phyloP scores from a whole-genome alignment of 2,113 vertebrate species.

The Tursiops truncatus region DNA sequence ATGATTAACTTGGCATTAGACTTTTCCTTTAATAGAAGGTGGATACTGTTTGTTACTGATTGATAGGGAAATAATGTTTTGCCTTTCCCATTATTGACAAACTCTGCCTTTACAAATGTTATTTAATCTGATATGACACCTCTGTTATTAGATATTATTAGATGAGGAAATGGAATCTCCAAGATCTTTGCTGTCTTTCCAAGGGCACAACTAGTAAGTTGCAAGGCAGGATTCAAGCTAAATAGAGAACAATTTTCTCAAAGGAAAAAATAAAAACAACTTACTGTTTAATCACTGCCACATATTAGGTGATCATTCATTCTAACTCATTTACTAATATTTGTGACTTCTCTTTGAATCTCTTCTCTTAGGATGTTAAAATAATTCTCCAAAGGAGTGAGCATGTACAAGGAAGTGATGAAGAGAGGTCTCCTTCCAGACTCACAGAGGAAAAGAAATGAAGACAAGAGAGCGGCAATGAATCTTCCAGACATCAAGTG shows the following conservation, averaged over 20 bases:
- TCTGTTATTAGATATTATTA: background rate
- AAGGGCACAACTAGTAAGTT: background rate
- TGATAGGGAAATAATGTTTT: constrained; percentile 19
- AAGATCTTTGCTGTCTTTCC: background rate
- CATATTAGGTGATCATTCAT: background rate
- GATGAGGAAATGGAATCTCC: background rate
- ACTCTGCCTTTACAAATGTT: background rate
- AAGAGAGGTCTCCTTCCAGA: constrained; percentile 51
- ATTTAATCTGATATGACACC: background rate
- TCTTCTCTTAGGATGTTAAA: constrained; percentile 81
- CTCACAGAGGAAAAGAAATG: constrained; percentile 60
- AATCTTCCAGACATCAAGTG: background rate
- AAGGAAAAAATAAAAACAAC: background rate
- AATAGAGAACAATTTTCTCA: background rate
- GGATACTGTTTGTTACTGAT: background rate
- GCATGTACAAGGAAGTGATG: constrained; percentile 60
- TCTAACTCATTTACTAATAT: background rate
- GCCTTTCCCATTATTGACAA: background rate
- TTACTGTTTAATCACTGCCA: background rate
- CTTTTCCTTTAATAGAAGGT: background rate
- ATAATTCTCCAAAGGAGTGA: constrained; percentile 70
- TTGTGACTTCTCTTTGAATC: constrained; percentile 62
- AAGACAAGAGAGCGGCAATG: background rate
- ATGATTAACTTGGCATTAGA: background rate
- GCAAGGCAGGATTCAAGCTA: background rate